These are phyloP conservation scores for Grammomys dolichurus DNA, from an alignment of 2,113 vertebrate genomes.

Conservation along the genomic window DNA sequence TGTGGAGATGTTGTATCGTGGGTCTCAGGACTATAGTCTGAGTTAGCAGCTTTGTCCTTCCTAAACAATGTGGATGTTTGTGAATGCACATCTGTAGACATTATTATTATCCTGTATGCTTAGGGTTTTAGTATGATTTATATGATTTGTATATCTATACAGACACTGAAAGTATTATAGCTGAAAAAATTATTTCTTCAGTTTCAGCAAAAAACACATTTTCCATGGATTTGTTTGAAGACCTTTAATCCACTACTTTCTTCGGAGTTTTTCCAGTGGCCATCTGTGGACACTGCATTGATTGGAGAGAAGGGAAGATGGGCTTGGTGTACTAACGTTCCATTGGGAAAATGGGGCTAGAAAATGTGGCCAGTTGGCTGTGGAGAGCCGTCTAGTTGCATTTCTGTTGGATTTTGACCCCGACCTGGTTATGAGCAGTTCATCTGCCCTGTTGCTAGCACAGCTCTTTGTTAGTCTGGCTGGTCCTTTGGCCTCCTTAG, in stretches of 20 bases:
- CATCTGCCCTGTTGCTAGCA: not conserved
- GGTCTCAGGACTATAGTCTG: not conserved
- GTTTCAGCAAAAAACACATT: slow-evolving; percentile 1
- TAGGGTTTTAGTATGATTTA: not conserved
- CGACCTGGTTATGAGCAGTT: not conserved
- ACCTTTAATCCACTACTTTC: slow-evolving; percentile 44
- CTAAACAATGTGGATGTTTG: not conserved
- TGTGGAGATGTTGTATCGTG: not conserved
- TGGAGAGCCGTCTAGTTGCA: not conserved
- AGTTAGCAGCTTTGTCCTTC: slow-evolving; percentile 2
- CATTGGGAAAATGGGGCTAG: not conserved
- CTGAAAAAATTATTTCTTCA: not conserved
- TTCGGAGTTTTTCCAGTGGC: slow-evolving; percentile 42
- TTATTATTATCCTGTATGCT: not conserved
- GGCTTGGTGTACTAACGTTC: slow-evolving; percentile 41
- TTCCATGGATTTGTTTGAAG: slow-evolving; percentile 53
- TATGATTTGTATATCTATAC: slow-evolving; percentile 14
- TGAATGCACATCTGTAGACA: not conserved
- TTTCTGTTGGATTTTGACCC: not conserved
- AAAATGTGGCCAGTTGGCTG: not conserved
- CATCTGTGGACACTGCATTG: not conserved
- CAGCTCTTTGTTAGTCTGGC: not conserved
- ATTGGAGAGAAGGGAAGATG: not conserved
- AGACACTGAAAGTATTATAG: not conserved
- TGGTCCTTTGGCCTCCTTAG: not conserved